These are phyloP conservation scores for Tribolium freemani DNA, from an alignment of 2,888 invertebrate genomes.

Conservation along the genomic window DNA sequence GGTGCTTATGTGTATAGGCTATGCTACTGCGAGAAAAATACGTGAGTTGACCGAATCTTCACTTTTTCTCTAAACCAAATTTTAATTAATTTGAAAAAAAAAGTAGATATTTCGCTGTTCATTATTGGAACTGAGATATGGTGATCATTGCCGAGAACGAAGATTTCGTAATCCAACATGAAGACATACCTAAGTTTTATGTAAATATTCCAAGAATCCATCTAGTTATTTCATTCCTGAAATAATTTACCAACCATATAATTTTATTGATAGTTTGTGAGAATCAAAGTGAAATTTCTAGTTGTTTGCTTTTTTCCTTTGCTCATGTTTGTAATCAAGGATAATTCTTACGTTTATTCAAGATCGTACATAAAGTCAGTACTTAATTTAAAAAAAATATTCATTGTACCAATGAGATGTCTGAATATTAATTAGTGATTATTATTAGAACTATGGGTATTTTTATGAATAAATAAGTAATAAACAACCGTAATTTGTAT, in stretches of 20 bases:
- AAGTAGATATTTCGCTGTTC: too few species aligned
- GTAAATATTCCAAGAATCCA: not conserved
- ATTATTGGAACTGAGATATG: not conserved
- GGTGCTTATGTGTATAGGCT: not conserved
- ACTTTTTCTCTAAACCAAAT: not conserved
- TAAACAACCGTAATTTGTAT: too few species aligned
- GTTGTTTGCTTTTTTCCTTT: not conserved
- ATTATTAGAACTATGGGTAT: not conserved
- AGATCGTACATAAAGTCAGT: not conserved
- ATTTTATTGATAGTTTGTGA: not conserved
- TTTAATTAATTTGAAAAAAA: too few species aligned
- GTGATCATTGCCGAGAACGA: not conserved
- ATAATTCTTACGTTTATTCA: not conserved
- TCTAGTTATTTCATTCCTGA: not conserved
- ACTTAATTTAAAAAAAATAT: not conserved
- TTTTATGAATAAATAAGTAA: too few species aligned
- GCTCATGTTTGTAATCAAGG: not conserved
- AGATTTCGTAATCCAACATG: not conserved
- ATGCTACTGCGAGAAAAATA: conserved; percentile 5
- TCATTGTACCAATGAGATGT: not conserved
- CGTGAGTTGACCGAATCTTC: conserved; percentile 17
- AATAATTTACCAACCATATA: not conserved
- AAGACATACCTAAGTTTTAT: not conserved
- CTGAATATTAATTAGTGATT: not conserved
- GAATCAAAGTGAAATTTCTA: not conserved